Percentiles rank a stretch among this genome's conserved stretches.
Conservation (phyloP, 2,797 vertebrate genomes). For the Florisuga fusca region DNA sequence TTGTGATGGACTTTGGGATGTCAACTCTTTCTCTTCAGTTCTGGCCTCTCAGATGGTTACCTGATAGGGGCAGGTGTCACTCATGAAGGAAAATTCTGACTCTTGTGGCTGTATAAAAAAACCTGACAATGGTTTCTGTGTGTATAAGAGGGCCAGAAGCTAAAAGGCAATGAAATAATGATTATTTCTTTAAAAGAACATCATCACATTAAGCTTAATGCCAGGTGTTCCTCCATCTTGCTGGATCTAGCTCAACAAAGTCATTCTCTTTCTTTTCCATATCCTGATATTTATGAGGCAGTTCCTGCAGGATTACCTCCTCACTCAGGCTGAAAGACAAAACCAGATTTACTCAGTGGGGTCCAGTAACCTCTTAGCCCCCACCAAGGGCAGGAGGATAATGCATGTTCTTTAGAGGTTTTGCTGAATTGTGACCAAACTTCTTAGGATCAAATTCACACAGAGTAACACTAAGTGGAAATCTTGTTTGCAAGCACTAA, state of each 20-base stretch:
- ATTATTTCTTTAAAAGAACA: neutral
- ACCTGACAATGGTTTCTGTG: neutral
- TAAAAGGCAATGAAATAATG: neutral
- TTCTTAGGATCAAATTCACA: constrained; percentile 28
- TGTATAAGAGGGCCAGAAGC: neutral
- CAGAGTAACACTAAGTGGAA: constrained; percentile 27
- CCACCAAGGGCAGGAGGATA: neutral
- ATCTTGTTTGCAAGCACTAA: neutral
- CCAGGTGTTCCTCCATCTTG: neutral
- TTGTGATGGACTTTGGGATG: neutral
- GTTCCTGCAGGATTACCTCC: neutral
- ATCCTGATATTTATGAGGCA: neutral
- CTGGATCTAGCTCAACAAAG: neutral
- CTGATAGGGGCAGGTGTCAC: neutral
- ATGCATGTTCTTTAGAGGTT: neutral
- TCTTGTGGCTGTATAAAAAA: neutral
- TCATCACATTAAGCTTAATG: neutral
- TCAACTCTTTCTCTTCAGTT: neutral
- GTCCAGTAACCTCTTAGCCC: neutral
- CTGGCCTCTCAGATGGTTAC: neutral
- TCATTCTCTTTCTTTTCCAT: neutral
- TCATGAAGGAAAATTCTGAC: neutral
- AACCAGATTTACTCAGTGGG: neutral
- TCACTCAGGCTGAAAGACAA: neutral
- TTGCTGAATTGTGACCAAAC: neutral